Evolutionary conservation across 2,888 invertebrate species (phyloP), one percentile per base, ranked within the genome.

Genomic region (Erynnis tages): DNA sequence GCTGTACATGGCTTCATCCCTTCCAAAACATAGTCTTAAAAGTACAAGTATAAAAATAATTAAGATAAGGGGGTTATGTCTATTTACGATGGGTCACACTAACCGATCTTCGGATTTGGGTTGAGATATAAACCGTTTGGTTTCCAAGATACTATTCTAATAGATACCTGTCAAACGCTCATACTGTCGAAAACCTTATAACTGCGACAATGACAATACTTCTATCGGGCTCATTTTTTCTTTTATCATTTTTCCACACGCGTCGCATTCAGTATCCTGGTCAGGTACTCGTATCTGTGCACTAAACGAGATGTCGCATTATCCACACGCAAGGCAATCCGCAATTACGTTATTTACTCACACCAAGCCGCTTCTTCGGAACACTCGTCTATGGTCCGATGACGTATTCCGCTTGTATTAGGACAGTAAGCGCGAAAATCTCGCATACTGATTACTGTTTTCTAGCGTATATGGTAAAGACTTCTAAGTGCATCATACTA

Each of bases 271-370:
- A 21, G 44, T 21, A 45, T 34, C 34, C 45, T 25, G 30, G 6
- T 45, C 27, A 27, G 17, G 35, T 17, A 41, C n/a, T 3, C 16
- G 8, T 11, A n/a, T 25, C 25, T 14, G 17, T 34, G 30, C 30
- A 32, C 34, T 32, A 40, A 47, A 8, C 34, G 19, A 16, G 14
- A 34, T 29, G 52, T 37, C 17, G 25, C 37, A 58, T 58, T 58
- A 60, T 53, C 47, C 32, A 47, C 60, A 60, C 58, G 60, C 60
- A 55, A 60, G 56, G 53, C 40, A 29, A 54, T 53, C 52, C 30
- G 21, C 52, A 56, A 58, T 59, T 59, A 54, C 50, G 14, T 10
- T 47, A 50, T 55, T 59, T 55, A 53, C 32, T 17, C 21, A 23
- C 4, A 40, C 32, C 29, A 38, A 48, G 38, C 14, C 38, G 38